Percentiles rank a stretch among this genome's conserved stretches.
phyloP scores from a whole-genome alignment of 2,797 vertebrate genomes.

The Gallinago stenura region DNA sequence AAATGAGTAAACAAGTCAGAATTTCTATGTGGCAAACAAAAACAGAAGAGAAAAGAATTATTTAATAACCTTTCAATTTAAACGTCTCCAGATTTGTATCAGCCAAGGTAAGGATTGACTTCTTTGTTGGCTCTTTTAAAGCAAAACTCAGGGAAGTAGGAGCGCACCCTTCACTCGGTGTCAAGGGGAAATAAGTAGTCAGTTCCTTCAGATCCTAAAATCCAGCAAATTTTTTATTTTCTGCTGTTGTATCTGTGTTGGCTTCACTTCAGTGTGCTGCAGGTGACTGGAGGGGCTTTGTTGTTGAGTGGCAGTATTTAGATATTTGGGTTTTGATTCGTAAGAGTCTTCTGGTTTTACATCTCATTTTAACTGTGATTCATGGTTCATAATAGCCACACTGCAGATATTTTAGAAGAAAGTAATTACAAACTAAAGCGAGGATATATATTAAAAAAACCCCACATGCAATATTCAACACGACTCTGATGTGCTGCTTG shows the following conservation, averaged over 20 bases:
- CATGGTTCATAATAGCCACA: constrained; percentile 11
- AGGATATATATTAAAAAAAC: not conserved
- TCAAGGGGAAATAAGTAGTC: not conserved
- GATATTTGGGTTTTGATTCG: not conserved
- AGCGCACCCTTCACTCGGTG: not conserved
- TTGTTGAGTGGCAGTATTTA: not conserved
- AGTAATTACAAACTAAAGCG: not conserved
- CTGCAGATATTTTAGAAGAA: constrained; percentile 8
- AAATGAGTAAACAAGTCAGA: not conserved
- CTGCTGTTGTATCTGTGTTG: not conserved
- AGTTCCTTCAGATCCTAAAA: not conserved
- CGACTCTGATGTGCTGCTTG: not conserved
- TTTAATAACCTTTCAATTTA: not conserved
- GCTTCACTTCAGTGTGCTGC: not conserved
- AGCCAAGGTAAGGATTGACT: not conserved
- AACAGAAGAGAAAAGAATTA: not conserved
- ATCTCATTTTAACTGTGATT: not conserved
- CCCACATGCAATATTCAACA: not conserved
- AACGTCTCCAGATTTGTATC: not conserved
- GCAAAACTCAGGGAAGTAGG: not conserved
- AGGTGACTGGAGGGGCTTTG: not conserved
- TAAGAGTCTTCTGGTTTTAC: not conserved
- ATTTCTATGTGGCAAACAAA: not conserved
- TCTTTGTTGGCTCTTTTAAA: not conserved
- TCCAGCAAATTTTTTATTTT: not conserved